These are phyloP conservation scores for Heteromyza rotundicornis DNA, from an alignment of 2,888 invertebrate species.

Conservation along the genomic window DNA sequence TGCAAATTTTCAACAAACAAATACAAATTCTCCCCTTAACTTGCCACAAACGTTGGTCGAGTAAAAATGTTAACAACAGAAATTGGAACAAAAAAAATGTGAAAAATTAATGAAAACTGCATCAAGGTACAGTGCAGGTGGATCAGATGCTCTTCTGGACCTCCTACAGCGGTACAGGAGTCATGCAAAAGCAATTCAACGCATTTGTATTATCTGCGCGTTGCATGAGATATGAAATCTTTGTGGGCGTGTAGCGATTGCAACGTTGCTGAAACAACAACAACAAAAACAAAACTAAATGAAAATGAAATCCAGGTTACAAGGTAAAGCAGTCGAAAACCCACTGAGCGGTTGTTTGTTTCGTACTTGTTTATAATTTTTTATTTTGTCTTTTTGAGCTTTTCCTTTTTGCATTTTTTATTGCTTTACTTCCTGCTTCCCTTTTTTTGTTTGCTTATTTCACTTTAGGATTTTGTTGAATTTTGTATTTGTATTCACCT, in stretches of 20 bases:
- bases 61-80: no score
- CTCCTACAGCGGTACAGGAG: no score
- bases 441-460: neutral
- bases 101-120: neutral
- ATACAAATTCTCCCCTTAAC: neutral
- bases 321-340: conserved; percentile 37
- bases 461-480: neutral
- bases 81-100: no score
- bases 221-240: neutral
- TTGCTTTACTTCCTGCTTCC: no score
- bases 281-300: no score
- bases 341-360: conserved; percentile 32
- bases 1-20: neutral
- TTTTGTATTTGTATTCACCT: neutral
- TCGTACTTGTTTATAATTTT: no score
- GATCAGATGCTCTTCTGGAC: no score
- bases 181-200: no score
- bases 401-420: no score
- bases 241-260: neutral
- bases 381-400: neutral
- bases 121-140: neutral
- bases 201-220: neutral
- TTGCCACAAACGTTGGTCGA: neutral
- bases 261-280: neutral
- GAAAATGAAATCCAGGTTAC: conserved; percentile 17